Evolutionary conservation across 2,797 vertebrate genomes (phyloP).

Genomic region (Anguilla pacifica): DNA sequence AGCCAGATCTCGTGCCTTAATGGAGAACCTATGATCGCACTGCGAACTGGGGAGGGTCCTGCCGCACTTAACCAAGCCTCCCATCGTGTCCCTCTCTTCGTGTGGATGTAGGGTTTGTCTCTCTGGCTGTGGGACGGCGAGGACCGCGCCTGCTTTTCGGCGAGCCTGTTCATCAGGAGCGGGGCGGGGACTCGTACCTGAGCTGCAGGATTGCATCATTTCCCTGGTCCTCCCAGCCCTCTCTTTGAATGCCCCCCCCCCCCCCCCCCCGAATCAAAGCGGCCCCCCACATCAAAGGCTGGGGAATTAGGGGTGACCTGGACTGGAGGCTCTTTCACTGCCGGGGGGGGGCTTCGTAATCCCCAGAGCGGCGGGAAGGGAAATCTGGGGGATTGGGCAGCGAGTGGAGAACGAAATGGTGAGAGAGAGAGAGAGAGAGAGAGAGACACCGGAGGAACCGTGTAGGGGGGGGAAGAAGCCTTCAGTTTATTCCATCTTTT

Average conservation of each 20-base stretch:
- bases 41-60: neutral
- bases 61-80: neutral
- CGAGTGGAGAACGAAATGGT: neutral
- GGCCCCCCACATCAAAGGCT: slow-evolving; percentile 48
- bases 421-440: neutral
- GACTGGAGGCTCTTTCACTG: slow-evolving; percentile 41
- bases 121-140: neutral
- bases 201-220: neutral
- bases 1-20: neutral
- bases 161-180: neutral
- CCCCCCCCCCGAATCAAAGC: slow-evolving; percentile 51
- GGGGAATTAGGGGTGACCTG: slow-evolving; percentile 57
- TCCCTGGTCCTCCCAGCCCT: slow-evolving; percentile 29
- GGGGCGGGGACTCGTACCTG: too few relatives aligned
- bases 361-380: neutral
- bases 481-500: neutral
- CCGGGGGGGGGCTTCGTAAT: slow-evolving; percentile 44
- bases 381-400: neutral
- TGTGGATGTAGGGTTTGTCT: neutral
- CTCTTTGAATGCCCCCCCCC: neutral
- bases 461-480: neutral
- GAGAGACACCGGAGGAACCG: neutral
- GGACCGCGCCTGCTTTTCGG: neutral
- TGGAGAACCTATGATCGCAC: neutral
- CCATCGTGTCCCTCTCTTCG: neutral